phyloP scores from a whole-genome alignment of 2,888 invertebrate genomes.

The Aethes cnicana region DNA sequence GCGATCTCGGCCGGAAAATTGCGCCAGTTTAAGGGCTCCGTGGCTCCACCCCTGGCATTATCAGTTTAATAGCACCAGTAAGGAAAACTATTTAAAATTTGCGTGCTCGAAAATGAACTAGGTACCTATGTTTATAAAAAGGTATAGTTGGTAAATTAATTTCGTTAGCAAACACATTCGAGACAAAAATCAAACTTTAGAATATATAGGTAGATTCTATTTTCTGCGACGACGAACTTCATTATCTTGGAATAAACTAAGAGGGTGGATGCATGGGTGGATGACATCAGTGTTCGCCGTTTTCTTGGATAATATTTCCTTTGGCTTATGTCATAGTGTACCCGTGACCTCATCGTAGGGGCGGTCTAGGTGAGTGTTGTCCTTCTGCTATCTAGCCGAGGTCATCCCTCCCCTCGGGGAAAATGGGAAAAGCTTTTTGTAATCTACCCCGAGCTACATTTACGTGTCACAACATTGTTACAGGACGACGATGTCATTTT shows the following conservation, averaged over 20 bases:
- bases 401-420: conserved; percentile 52
- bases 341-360: conserved; percentile 52
- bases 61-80: conserved; percentile 60
- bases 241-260: not conserved
- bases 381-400: conserved; percentile 58
- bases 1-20: conserved; percentile 74
- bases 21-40: conserved; percentile 66
- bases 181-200: no score
- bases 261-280: no score
- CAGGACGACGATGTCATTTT: conserved; percentile 41
- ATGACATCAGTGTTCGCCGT: conserved; percentile 22
- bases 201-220: no score
- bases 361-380: conserved; percentile 50
- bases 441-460: conserved; percentile 49
- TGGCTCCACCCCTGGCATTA: conserved; percentile 52
- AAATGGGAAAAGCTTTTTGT: conserved; percentile 62
- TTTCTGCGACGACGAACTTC: no score
- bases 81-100: conserved; percentile 47
- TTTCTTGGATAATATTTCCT: conserved; percentile 32
- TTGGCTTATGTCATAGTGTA: conserved; percentile 40
- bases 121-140: no score
- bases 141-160: no score
- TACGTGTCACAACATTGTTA: conserved; percentile 49
- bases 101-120: no score
- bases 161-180: no score